phyloP scores from a whole-genome alignment of 2,888 invertebrate genomes.

The Melinopterus prodromus region DNA sequence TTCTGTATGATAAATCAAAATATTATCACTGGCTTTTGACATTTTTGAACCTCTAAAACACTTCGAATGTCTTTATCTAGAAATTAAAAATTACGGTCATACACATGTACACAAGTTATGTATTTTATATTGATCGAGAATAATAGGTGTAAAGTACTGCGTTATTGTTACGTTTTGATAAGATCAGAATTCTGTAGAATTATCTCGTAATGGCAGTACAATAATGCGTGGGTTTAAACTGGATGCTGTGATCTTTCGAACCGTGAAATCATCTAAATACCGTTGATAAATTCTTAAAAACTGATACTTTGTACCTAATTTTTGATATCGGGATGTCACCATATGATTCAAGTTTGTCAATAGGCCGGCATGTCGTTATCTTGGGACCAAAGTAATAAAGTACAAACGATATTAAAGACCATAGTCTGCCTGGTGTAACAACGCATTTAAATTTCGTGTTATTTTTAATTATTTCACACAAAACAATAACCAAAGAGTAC shows the following conservation, averaged over 20 bases:
- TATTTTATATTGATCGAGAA: no score
- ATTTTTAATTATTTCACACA: no score
- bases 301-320: neutral
- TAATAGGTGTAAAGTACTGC: no score
- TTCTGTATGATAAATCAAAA: no score
- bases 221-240: neutral
- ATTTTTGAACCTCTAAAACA: no score
- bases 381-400: neutral
- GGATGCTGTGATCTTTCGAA: neutral
- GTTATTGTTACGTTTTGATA: no score
- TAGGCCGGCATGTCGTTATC: neutral
- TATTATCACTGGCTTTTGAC: no score
- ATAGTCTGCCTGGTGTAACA: neutral
- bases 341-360: neutral
- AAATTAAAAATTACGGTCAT: no score
- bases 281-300: neutral
- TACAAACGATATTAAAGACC: neutral
- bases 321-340: neutral
- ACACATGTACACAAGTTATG: no score
- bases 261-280: neutral
- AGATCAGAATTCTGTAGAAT: neutral
- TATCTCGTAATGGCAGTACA: neutral
- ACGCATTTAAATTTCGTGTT: no score
- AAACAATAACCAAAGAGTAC: no score
- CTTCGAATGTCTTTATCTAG: no score